Conservation (phyloP, 2,113 vertebrate genomes). For the Rostratula benghalensis region DNA sequence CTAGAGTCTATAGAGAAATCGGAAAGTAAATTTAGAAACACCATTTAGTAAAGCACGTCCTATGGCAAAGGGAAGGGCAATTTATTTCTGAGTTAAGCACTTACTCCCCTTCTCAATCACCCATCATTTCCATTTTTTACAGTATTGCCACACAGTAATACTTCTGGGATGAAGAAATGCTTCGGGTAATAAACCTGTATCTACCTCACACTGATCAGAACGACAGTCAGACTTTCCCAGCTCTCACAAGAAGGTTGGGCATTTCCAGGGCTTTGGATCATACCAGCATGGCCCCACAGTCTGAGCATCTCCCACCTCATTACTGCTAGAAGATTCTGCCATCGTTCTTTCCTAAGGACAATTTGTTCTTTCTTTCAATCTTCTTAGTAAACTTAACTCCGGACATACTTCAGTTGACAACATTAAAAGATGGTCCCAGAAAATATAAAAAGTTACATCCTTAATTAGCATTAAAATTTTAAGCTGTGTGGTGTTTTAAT, state of each 20-base stretch:
- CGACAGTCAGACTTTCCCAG: background rate
- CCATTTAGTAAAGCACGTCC: background rate
- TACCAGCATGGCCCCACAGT: background rate
- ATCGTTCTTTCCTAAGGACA: background rate
- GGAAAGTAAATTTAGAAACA: constrained; percentile 35
- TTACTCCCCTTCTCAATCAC: background rate
- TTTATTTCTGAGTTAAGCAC: background rate
- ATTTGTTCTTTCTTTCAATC: background rate
- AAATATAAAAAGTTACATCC: background rate
- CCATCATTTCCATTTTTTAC: background rate
- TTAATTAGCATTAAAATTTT: background rate
- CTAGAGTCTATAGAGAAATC: background rate
- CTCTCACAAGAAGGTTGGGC: background rate
- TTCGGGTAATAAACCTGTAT: background rate
- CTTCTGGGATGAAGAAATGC: background rate
- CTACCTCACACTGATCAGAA: background rate
- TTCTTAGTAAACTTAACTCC: background rate
- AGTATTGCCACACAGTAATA: background rate
- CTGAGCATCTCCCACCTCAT: background rate
- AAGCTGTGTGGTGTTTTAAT: background rate
- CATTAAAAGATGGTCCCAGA: background rate
- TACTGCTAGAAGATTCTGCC: background rate
- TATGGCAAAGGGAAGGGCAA: background rate
- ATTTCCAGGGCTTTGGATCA: background rate
- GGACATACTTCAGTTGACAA: background rate